phyloP scores from a whole-genome alignment of 2,797 vertebrate species.

The Garrulus glandarius region DNA sequence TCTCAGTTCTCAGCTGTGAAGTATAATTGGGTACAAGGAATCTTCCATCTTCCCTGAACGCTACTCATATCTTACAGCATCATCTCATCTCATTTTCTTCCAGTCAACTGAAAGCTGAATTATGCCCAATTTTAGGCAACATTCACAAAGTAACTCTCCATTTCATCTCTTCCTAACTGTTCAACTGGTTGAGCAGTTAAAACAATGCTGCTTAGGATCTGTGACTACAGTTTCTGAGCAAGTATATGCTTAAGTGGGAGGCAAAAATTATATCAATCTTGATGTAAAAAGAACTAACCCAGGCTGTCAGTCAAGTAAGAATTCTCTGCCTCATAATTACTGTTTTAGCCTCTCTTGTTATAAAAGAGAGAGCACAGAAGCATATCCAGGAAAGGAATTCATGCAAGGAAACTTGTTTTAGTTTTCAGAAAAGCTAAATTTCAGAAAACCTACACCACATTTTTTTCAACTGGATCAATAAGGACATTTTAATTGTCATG shows the following conservation, averaged over 20 bases:
- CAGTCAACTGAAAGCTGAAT: neutral
- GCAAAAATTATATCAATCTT: neutral
- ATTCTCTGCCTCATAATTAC: neutral
- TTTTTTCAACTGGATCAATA: neutral
- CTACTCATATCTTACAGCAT: neutral
- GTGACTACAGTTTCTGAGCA: neutral
- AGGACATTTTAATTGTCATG: neutral
- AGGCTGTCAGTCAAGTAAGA: neutral
- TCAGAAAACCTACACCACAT: neutral
- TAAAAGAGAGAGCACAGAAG: neutral
- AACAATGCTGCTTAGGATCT: neutral
- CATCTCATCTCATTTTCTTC: neutral
- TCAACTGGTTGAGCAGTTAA: neutral
- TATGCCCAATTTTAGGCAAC: neutral
- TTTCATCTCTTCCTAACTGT: neutral
- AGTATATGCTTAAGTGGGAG: neutral
- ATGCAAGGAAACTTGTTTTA: neutral
- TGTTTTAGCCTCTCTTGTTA: neutral
- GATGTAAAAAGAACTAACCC: neutral
- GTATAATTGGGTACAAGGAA: neutral
- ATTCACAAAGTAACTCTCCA: neutral
- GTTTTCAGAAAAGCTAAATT: neutral
- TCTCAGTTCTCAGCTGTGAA: neutral
- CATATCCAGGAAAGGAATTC: neutral
- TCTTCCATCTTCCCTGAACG: neutral